These are phyloP conservation scores for Drosophila subpulchrella DNA, from an alignment of 1,140 invertebrate genomes.

Conservation along the genomic window DNA sequence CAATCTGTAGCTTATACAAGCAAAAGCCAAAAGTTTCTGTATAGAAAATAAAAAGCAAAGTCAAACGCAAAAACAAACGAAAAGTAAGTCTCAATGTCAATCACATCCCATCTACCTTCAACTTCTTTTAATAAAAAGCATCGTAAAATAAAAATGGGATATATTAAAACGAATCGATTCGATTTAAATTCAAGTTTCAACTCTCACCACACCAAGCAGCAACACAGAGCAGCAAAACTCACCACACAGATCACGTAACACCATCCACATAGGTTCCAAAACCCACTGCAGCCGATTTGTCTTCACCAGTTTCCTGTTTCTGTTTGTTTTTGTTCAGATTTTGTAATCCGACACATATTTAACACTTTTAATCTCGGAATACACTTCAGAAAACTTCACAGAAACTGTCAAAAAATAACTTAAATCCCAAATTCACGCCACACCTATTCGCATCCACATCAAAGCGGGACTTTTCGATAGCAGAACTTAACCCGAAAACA, in stretches of 20 bases:
- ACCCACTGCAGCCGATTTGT: conserved; percentile 40
- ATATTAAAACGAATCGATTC: conserved; percentile 15
- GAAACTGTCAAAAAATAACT: conserved; percentile 36
- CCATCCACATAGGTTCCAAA: conserved; percentile 20
- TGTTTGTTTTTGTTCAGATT: conserved; percentile 45
- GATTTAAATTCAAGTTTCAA: conserved; percentile 19
- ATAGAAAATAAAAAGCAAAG: conserved; percentile 62
- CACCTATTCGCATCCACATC: conserved; percentile 15
- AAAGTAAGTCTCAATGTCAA: conserved; percentile 80
- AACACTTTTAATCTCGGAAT: conserved; percentile 33
- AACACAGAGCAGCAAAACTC: conserved; percentile 28
- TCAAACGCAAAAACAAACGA: conserved; percentile 78
- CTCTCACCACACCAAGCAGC: conserved; percentile 16
- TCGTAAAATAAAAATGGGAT: conserved; percentile 8
- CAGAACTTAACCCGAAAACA: conserved; percentile 8
- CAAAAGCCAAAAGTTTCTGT: conserved; percentile 42
- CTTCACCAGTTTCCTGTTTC: conserved; percentile 51
- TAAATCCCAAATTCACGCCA: conserved; percentile 41
- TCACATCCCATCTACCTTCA: conserved; percentile 51
- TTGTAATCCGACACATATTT: conserved; percentile 37
- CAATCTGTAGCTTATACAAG: conserved; percentile 51
- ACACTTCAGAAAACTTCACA: conserved; percentile 41
- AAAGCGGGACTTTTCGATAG: conserved; percentile 12
- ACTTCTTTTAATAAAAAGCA: conserved; percentile 18
- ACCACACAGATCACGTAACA: conserved; percentile 15